Conservation (phyloP, 2,113 vertebrate genomes). For the Raphicerus campestris region DNA sequence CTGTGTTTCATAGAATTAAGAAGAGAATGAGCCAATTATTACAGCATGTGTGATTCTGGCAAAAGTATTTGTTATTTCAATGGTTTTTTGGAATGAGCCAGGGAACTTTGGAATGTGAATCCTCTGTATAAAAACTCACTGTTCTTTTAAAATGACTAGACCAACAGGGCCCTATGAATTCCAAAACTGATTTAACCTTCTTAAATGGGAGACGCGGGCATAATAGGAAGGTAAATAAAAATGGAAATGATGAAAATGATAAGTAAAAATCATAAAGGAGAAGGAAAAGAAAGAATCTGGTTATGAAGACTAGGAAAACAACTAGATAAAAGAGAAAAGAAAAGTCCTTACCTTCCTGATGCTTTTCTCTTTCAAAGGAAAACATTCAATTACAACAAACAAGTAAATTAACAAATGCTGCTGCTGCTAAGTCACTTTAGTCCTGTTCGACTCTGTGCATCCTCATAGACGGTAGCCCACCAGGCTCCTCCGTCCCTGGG, state of each 20-base stretch:
- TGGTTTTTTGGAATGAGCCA: background rate
- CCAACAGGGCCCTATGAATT: background rate
- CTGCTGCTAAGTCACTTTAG: too few species aligned
- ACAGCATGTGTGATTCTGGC: background rate
- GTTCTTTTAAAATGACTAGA: background rate
- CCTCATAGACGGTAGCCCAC: too few species aligned
- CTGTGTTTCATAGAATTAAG: conserved; percentile 10
- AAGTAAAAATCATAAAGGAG: background rate
- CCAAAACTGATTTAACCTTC: background rate
- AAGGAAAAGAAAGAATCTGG: background rate
- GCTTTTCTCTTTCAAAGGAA: background rate
- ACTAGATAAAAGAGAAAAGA: background rate
- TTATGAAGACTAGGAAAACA: background rate
- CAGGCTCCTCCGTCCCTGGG: too few species aligned
- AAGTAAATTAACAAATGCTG: background rate
- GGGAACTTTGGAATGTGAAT: conserved; percentile 26
- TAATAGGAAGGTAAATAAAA: background rate
- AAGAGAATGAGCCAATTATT: background rate
- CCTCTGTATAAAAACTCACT: background rate
- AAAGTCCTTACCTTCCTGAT: background rate
- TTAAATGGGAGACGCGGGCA: background rate
- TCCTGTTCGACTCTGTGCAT: too few species aligned
- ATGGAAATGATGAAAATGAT: background rate
- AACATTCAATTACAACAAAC: background rate
- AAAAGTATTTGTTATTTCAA: conserved; percentile 41